Conservation (phyloP, 2,797 vertebrate species). For the Tolypeutes matacus region DNA sequence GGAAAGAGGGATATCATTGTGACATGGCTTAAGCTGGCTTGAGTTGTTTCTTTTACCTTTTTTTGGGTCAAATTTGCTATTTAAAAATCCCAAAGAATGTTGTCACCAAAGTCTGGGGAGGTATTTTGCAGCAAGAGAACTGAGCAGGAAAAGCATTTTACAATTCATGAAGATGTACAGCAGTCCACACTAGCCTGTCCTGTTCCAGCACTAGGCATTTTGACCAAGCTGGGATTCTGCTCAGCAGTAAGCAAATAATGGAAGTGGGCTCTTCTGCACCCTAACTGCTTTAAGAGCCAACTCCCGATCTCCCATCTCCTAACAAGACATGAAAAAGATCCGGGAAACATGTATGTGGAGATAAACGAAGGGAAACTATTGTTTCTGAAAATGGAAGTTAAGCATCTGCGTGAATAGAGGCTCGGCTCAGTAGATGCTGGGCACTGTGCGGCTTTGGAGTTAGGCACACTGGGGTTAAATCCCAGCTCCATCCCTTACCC, state of each 20-base stretch:
- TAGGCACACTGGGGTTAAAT: neutral
- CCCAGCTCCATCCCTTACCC: neutral
- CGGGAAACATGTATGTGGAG: constrained; percentile 8
- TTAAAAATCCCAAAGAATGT: constrained; percentile 19
- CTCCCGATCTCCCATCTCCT: neutral
- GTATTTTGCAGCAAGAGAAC: neutral
- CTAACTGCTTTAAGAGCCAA: neutral
- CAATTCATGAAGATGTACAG: neutral
- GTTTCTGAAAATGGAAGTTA: neutral
- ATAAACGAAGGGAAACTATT: constrained; percentile 70
- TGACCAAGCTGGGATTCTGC: neutral
- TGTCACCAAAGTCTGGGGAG: neutral
- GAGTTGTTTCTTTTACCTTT: neutral
- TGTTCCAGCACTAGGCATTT: neutral
- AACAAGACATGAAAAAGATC: neutral
- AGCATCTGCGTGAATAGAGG: neutral
- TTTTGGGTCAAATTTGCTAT: neutral
- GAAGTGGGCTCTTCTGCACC: neutral
- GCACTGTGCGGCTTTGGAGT: neutral
- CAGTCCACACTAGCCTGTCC: neutral
- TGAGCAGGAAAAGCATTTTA: neutral
- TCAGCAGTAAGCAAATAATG: neutral
- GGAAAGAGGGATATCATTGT: neutral
- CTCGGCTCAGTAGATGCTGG: neutral
- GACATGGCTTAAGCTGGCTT: neutral